Percentiles rank a stretch among this genome's conserved stretches.
Evolutionary conservation across 2,888 invertebrate genomes (phyloP).

Genomic region (Trachelus iudaicus): DNA sequence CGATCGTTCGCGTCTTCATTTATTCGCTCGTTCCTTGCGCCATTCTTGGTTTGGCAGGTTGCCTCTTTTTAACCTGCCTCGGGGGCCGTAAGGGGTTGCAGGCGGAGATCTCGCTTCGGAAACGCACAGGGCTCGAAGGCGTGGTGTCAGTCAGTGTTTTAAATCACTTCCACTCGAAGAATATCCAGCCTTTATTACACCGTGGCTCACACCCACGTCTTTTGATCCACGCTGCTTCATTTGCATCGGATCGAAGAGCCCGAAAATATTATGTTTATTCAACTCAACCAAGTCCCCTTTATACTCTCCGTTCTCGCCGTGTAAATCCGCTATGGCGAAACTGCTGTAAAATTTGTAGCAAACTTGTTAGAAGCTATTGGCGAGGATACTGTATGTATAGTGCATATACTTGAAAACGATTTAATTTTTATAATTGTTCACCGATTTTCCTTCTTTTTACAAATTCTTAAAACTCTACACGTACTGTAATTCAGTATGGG

Average conservation of each 20-base stretch:
- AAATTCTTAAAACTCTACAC: background rate
- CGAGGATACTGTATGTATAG: no score
- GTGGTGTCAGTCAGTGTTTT: slow-evolving; percentile 57
- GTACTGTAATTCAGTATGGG: background rate
- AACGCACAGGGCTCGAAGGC: slow-evolving; percentile 21
- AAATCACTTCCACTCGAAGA: slow-evolving; percentile 56
- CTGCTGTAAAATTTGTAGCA: no score
- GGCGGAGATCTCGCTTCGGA: slow-evolving; percentile 34
- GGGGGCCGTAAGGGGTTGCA: slow-evolving; percentile 29
- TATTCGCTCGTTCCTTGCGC: slow-evolving; percentile 5
- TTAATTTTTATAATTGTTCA: no score
- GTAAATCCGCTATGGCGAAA: no score
- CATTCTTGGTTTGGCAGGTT: slow-evolving; percentile 2
- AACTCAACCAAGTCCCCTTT: background rate
- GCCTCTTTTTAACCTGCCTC: background rate
- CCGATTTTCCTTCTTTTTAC: no score
- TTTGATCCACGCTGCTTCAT: background rate
- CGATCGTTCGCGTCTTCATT: slow-evolving; percentile 9
- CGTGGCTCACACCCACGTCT: background rate
- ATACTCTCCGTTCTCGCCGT: background rate
- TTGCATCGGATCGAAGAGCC: background rate
- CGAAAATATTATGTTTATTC: background rate
- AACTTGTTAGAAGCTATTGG: background rate
- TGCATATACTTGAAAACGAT: no score
- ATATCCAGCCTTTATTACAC: slow-evolving; percentile 14